Evolutionary conservation across 2,113 vertebrate genomes (phyloP), one percentile per base, ranked within the genome.

Genomic region (Albula goreensis): DNA sequence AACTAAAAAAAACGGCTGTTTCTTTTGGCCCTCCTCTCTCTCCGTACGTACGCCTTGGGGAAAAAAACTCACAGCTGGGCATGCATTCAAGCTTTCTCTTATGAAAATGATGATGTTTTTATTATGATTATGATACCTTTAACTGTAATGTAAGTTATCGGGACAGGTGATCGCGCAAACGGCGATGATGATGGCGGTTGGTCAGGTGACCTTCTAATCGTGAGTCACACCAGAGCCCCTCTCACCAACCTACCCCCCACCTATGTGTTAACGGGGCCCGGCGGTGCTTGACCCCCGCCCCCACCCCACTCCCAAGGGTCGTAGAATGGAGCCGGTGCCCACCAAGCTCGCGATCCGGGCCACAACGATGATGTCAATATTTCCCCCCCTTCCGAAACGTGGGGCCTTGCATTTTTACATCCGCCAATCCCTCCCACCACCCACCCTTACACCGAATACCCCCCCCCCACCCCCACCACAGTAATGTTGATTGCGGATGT

Each of bases 291-390:
- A 92, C 89, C 87, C 85, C 15, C 60, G 4, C 60, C 60, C 60
- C 60, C 60, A 15, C 86, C 84, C 11, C 60, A 15, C 60, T 90
- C 88, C 87, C 85, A 85, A 84, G 89, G 91, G 89, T 90, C 90
- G 86, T 87, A 89, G 50, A 22, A 63, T 82, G 78, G 87, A 78
- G 53, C 88, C 83, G 81, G 80, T 3, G 25, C 10, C 31, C 60
- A 49, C 63, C 13, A 31, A 91, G 91, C 12, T 81, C 63, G 41
- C 17, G 56, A 48, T 51, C 50, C 81, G 84, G 31, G 60, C 93
- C 94, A 92, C 93, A 91, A 90, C 89, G 90, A 95, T 95, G 94
- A 96, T 96, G 95, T 96, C 95, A 96, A 95, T 93, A 92, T 92
- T 90, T 92, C 88, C 41, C 84, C 79, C 79, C 74, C 78, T 86